Base-by-base conservation (phyloP, 1,140 invertebrate genomes). In the Idris sp. region DNA sequence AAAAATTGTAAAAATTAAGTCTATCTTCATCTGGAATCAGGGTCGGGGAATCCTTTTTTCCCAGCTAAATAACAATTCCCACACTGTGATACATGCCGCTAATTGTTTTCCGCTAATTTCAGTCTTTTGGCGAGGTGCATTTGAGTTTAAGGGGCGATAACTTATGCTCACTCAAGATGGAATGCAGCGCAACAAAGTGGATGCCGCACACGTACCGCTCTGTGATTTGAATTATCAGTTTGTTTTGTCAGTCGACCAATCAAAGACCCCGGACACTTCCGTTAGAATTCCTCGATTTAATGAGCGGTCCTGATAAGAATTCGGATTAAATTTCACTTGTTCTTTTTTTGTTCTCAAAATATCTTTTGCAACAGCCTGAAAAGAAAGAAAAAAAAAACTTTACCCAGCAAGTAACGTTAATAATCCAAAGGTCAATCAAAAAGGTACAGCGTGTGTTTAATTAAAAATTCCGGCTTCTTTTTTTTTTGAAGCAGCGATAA, bases 11-110 rank as follows among this genome's bases (percentile, higher is more conserved):
- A n/a, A n/a, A n/a, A n/a, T n/a, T n/a, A n/a, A n/a, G n/a, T n/a
- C n/a, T n/a, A n/a, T n/a, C n/a, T n/a, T n/a, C n/a, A n/a, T n/a
- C n/a, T n/a, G n/a, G n/a, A n/a, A n/a, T n/a, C n/a, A n/a, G n/a
- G n/a, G n/a, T n/a, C n/a, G n/a, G n/a, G n/a, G n/a, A n/a, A n/a
- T n/a, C n/a, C n/a, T n/a, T n/a, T n/a, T n/a, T n/a, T n/a, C n/a
- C n/a, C n/a, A n/a, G n/a, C n/a, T 64, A 58, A 73, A 64, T 64
- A 73, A 73, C 30, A n/a, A 28, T 26, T 38, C n/a, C 22, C 18
- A 26, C 43, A 44, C 25, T n/a, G 14, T 44, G 31, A 36, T 51
- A 33, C 43, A 31, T 43, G 14, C 16, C 49, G 25, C 33, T 61
- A 48, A 67, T 67, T 67, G 49, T 25, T 48, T 48, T 36, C n/a